Conservation (phyloP, 2,113 vertebrate genomes). For the Charina bottae region DNA sequence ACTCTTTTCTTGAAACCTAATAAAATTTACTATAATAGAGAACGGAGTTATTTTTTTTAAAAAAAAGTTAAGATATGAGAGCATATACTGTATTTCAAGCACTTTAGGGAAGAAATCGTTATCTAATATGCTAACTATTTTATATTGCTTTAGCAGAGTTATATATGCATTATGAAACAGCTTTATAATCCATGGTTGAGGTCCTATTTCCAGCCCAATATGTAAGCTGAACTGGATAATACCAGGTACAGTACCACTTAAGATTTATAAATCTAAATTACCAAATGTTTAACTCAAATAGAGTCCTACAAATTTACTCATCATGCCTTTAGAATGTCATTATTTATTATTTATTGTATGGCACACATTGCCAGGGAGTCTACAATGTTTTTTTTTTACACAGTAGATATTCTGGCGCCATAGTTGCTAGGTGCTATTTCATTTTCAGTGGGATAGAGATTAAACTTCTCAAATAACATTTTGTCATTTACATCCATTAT, state of each 20-base stretch:
- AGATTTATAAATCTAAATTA: background rate
- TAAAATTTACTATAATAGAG: too few relatives aligned
- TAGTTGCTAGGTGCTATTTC: too few relatives aligned
- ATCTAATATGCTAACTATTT: background rate
- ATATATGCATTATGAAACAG: background rate
- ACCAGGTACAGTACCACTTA: background rate
- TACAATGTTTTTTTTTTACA: too few relatives aligned
- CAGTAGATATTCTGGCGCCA: too few relatives aligned
- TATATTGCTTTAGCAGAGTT: background rate
- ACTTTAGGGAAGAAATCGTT: background rate
- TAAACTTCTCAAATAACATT: background rate
- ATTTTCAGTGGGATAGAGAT: background rate
- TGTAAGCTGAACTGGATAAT: background rate
- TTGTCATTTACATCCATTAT: background rate
- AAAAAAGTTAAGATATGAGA: background rate
- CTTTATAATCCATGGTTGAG: background rate
- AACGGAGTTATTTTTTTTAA: too few relatives aligned
- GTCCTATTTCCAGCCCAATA: background rate
- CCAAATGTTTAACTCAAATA: background rate
- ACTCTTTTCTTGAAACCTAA: too few relatives aligned
- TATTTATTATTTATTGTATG: too few relatives aligned
- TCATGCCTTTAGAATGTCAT: background rate
- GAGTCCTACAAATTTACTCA: background rate
- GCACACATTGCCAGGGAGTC: too few relatives aligned
- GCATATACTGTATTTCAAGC: background rate